A percentile compares a stretch with the other conserved stretches of the same genome.
phyloP scores from a whole-genome alignment of 2,888 invertebrate genomes.

The Agriopis aurantiaria region DNA sequence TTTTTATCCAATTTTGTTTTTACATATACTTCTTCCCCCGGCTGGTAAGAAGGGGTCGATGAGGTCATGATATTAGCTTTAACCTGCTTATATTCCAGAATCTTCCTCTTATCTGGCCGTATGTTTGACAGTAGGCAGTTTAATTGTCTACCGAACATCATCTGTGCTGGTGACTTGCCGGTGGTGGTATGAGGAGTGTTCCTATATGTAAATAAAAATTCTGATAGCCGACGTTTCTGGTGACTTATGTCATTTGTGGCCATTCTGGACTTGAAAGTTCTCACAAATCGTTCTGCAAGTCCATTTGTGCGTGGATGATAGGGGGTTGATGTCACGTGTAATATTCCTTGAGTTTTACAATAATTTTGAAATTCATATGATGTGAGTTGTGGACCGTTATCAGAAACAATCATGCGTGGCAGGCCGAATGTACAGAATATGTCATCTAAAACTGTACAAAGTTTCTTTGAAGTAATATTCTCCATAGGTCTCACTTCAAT shows the following conservation, averaged over 20 bases:
- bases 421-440: neutral
- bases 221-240: neutral
- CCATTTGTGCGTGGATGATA: conserved; percentile 7
- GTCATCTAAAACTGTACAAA: neutral
- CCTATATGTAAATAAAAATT: neutral
- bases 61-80: neutral
- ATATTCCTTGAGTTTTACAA: conserved; percentile 2
- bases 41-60: neutral
- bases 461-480: neutral
- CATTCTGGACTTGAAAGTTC: conserved; percentile 3
- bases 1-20: neutral
- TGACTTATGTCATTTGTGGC: neutral
- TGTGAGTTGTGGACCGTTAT: conserved; percentile 1
- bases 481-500: neutral
- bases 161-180: neutral
- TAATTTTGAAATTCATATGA: conserved; percentile 1
- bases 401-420: conserved; percentile 2
- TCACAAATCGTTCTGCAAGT: conserved; percentile 1
- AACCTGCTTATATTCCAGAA: neutral
- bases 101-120: neutral
- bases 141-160: conserved; percentile 1
- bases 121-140: neutral
- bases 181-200: conserved; percentile 2
- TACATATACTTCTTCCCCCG: neutral
- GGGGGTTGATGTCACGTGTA: neutral